These are phyloP conservation scores for Ruditapes philippinarum DNA, from an alignment of 1,140 invertebrate genomes.

Conservation along the genomic window DNA sequence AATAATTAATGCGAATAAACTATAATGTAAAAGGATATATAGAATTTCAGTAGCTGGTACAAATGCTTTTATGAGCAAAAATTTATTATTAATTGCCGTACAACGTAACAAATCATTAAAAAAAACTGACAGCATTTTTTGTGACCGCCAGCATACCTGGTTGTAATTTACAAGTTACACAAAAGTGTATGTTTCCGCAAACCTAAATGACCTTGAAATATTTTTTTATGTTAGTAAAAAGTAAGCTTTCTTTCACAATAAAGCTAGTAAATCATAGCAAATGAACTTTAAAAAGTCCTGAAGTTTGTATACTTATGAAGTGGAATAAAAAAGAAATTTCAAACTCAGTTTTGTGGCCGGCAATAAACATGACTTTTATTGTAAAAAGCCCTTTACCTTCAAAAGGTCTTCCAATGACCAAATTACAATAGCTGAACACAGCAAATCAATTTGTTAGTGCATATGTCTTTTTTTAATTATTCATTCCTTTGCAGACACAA, in stretches of 20 bases:
- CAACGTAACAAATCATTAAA: neutral
- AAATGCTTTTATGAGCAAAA: neutral
- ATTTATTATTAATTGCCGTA: neutral
- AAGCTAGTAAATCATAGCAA: too few species aligned
- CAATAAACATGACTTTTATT: too few species aligned
- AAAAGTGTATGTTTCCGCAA: neutral
- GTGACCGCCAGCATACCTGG: neutral
- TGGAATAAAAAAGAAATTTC: too few species aligned
- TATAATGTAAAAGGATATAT: too few species aligned
- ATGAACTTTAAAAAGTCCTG: too few species aligned
- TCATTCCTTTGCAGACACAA: neutral
- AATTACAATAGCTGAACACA: too few species aligned
- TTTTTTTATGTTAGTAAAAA: neutral
- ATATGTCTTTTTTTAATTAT: constrained; percentile 19
- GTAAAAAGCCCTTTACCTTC: too few species aligned
- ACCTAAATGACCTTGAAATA: neutral
- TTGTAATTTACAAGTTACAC: neutral
- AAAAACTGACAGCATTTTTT: neutral
- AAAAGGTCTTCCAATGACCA: too few species aligned
- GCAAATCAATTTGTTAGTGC: neutral
- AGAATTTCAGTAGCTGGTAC: neutral
- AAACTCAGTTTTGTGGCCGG: too few species aligned
- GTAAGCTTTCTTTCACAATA: too few species aligned
- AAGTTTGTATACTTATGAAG: too few species aligned
- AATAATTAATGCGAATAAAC: too few species aligned